Percentiles rank a stretch among this genome's conserved stretches.
phyloP scores from a whole-genome alignment of 2,888 invertebrate genomes.

The Eupelmus urozonus region DNA sequence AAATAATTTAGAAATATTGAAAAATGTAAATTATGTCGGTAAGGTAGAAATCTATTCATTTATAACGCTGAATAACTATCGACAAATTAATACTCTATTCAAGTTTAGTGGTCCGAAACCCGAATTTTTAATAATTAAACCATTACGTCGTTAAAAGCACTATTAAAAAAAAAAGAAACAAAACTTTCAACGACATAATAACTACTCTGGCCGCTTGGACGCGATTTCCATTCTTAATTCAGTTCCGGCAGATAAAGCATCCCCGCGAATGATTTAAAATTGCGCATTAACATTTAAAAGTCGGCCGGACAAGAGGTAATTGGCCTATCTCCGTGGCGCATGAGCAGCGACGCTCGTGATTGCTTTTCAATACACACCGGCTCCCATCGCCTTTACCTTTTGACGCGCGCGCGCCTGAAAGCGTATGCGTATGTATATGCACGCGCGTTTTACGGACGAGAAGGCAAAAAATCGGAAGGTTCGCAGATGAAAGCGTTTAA shows the following conservation, averaged over 20 bases:
- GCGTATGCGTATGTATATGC: background rate
- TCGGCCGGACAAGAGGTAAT: constrained; percentile 34
- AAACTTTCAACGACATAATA: background rate
- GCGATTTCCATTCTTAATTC: constrained; percentile 51
- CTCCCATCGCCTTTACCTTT: background rate
- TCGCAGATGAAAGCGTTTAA: too few relatives aligned
- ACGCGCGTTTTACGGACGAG: background rate
- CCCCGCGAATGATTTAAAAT: constrained; percentile 35
- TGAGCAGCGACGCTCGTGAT: background rate
- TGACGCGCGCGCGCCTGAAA: background rate
- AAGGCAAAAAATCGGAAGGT: too few relatives aligned
- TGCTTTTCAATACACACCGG: constrained; percentile 31
- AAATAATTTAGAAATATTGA: too few relatives aligned
- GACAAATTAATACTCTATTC: too few relatives aligned
- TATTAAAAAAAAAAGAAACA: background rate
- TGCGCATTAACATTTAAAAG: constrained; percentile 52
- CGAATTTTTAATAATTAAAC: background rate
- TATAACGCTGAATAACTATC: too few relatives aligned
- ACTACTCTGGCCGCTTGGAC: background rate
- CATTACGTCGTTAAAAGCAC: background rate
- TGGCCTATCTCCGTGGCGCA: constrained; percentile 11
- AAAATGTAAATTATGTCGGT: too few relatives aligned
- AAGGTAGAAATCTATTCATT: too few relatives aligned
- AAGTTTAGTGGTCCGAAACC: too few relatives aligned
- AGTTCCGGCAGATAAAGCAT: background rate